A percentile compares a stretch with the other conserved stretches of the same genome.
These are phyloP conservation scores for Achlya flavicornis DNA, from an alignment of 2,888 invertebrate species.

Conservation along the genomic window DNA sequence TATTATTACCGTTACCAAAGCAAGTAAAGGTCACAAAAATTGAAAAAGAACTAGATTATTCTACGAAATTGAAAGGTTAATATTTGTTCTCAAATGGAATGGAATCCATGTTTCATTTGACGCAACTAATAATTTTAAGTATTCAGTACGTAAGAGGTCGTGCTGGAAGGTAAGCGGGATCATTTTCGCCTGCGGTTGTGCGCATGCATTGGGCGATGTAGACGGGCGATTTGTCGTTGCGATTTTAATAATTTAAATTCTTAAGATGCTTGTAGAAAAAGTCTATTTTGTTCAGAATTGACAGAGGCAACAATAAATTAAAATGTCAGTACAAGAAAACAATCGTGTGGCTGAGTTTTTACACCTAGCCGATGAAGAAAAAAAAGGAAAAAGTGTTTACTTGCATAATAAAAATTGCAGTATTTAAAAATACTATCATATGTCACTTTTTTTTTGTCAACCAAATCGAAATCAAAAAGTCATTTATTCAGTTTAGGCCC, in stretches of 20 bases:
- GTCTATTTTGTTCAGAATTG: too few species aligned
- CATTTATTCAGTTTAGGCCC: too few species aligned
- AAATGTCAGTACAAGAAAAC: too few species aligned
- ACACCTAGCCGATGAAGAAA: too few species aligned
- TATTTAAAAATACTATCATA: too few species aligned
- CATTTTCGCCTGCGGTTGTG: conserved; percentile 33
- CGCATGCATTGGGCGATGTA: conserved; percentile 19
- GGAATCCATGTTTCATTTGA: conserved; percentile 7
- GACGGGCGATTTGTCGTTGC: conserved; percentile 27
- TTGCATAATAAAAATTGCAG: too few species aligned
- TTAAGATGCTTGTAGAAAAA: too few species aligned
- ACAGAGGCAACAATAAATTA: too few species aligned
- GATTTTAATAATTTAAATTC: conserved; percentile 19
- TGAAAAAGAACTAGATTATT: not conserved
- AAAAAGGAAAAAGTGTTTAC: too few species aligned
- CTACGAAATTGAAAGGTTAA: conserved; percentile 6
- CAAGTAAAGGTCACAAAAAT: not conserved
- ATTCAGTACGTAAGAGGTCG: conserved; percentile 30
- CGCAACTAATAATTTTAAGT: conserved; percentile 27
- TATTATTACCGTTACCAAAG: not conserved
- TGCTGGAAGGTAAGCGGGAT: conserved; percentile 24
- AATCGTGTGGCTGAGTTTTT: too few species aligned
- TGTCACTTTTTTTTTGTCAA: too few species aligned
- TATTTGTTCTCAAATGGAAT: conserved; percentile 12
- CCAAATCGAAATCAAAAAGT: too few species aligned